Evolutionary conservation across 2,888 invertebrate genomes (phyloP), one percentile per base, ranked within the genome.

Genomic region (Sarcophaga variegata): DNA sequence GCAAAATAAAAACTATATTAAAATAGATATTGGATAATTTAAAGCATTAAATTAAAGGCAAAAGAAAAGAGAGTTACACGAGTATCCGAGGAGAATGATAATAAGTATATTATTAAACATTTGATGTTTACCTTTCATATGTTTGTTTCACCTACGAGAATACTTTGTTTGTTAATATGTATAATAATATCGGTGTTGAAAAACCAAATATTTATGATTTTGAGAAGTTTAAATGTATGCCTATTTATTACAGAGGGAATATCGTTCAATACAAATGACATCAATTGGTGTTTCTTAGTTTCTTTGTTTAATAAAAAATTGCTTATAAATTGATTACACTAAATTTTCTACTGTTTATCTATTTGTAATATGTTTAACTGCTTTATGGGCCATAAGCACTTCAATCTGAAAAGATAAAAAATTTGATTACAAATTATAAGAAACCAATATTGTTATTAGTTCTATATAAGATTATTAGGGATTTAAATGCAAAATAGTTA

Each of bases 321-420:
- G 72, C 72, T 74, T 74, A 62, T 62, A 72, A 72, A 72, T 27
- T 72, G 60, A 20, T 72, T 72, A 72, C 60, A n/a, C 70, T 71
- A 60, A 60, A 37, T 62, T 60, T 20, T 62, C 62, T 74, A 62
- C 72, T 62, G 45, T 74, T 62, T 25, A 60, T 59, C 59, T 60
- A 72, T 72, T 60, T 72, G 17, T n/a, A 60, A 72, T 72, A 72
- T 62, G 8, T 74, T 62, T 74, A 74, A 62, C 62, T 74, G 72
- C 45, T 62, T 37, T 17, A 12, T 20, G 60, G 60, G 62, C 45
- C 72, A 45, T 47, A 45, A 22, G 59, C 27, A 59, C n/a, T 72
- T 45, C 22, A 62, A 74, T 20, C 72, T 74, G 72, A 17, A 74
- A 74, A 12, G 45, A 60, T 8, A 45, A 8, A 20, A 62, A 37